Conservation (phyloP, 1,140 invertebrate genomes). For the Hestina assimilis region DNA sequence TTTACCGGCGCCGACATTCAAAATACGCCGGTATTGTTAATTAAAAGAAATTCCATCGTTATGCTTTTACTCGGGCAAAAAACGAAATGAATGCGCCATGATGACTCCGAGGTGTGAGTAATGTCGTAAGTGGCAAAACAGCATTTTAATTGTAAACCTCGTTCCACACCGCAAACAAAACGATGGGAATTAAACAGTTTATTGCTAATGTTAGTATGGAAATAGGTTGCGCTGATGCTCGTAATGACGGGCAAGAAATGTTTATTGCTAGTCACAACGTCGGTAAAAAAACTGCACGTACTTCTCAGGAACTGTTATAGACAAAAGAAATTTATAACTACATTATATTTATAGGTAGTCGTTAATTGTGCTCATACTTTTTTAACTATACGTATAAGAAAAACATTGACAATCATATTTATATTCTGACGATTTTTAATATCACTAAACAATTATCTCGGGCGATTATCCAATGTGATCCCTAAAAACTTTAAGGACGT, state of each 20-base stretch:
- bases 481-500: too few species aligned
- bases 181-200: constrained; percentile 52
- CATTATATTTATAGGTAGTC: constrained; percentile 14
- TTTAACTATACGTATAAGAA: too few species aligned
- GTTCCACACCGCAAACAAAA: constrained; percentile 48
- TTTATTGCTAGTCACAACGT: constrained; percentile 29
- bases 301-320: constrained; percentile 22
- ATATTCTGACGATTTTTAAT: too few species aligned
- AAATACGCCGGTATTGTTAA: constrained; percentile 54
- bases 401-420: too few species aligned
- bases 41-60: constrained; percentile 67
- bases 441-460: too few species aligned
- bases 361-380: constrained; percentile 2
- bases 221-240: constrained; percentile 24
- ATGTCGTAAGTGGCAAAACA: constrained; percentile 60
- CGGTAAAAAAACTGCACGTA: constrained; percentile 18
- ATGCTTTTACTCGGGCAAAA: constrained; percentile 54
- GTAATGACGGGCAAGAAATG: constrained; percentile 34
- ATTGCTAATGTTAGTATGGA: constrained; percentile 36
- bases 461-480: too few species aligned
- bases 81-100: constrained; percentile 52
- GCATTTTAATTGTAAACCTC: constrained; percentile 58
- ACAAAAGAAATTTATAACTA: constrained; percentile 20
- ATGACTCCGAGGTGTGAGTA: constrained; percentile 62
- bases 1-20: constrained; percentile 37